Percentiles rank a stretch among this genome's conserved stretches.
Evolutionary conservation across 2,113 vertebrate genomes (phyloP).

Genomic region (Strigops habroptila): DNA sequence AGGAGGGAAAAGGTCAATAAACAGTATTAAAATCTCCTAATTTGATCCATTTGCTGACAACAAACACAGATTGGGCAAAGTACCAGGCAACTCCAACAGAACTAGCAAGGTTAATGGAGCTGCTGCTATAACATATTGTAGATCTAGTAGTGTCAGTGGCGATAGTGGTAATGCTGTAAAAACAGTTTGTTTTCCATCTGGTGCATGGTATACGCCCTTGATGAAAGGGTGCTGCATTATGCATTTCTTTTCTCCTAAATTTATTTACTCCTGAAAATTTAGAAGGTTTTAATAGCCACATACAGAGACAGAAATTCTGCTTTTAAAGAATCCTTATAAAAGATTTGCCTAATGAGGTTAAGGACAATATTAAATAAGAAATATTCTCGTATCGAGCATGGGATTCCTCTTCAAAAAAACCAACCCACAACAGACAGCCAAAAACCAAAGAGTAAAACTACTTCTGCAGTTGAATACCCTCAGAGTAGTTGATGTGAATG

Average conservation of each 20-base stretch:
- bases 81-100: constrained; percentile 56
- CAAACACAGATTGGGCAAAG: constrained; percentile 63
- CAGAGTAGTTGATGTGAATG: not conserved
- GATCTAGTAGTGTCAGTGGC: constrained; percentile 61
- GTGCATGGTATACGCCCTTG: constrained; percentile 50
- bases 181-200: constrained; percentile 70
- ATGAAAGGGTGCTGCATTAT: constrained; percentile 50
- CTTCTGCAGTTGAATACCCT: not conserved
- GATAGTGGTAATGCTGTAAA: constrained; percentile 58
- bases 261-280: constrained; percentile 33
- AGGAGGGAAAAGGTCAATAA: constrained; percentile 40
- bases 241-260: constrained; percentile 13
- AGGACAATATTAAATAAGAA: not conserved
- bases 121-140: constrained; percentile 64
- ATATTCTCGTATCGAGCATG: not conserved
- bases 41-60: constrained; percentile 59
- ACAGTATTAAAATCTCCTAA: constrained; percentile 57
- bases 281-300: constrained; percentile 15
- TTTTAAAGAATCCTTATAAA: not conserved
- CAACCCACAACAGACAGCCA: accelerated
- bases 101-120: constrained; percentile 66
- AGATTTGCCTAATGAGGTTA: not conserved
- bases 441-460: not conserved
- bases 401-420: not conserved
- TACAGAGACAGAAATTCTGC: not conserved